Percentiles rank a stretch among this genome's conserved stretches.
These are phyloP conservation scores for Gymnogyps californianus DNA, from an alignment of 2,113 vertebrate genomes.

Conservation along the genomic window DNA sequence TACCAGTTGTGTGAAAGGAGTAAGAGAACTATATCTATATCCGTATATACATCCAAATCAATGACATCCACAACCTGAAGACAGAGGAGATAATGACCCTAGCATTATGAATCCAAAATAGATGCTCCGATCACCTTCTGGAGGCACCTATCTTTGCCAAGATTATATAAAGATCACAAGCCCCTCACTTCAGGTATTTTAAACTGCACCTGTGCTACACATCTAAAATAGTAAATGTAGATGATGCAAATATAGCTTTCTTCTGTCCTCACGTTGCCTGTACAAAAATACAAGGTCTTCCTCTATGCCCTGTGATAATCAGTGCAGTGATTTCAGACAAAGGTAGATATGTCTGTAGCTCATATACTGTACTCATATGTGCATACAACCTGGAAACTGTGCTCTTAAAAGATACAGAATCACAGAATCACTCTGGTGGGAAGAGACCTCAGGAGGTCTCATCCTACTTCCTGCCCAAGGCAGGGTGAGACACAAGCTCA, in stretches of 20 bases:
- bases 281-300: neutral
- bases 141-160: neutral
- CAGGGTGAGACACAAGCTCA: neutral
- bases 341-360: neutral
- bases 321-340: neutral
- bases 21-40: neutral
- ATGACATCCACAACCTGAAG: neutral
- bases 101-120: neutral
- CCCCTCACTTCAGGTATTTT: neutral
- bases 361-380: neutral
- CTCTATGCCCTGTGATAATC: neutral
- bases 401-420: neutral
- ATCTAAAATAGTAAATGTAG: neutral
- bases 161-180: neutral
- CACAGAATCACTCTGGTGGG: neutral
- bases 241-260: neutral
- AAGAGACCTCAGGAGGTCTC: neutral
- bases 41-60: neutral
- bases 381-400: neutral
- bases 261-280: neutral
- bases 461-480: neutral
- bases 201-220: conserved; percentile 7
- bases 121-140: neutral
- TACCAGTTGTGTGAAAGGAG: neutral
- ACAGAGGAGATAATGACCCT: neutral